These are phyloP conservation scores for Parasteatoda tepidariorum DNA, from an alignment of 1,140 invertebrate species.

Conservation along the genomic window DNA sequence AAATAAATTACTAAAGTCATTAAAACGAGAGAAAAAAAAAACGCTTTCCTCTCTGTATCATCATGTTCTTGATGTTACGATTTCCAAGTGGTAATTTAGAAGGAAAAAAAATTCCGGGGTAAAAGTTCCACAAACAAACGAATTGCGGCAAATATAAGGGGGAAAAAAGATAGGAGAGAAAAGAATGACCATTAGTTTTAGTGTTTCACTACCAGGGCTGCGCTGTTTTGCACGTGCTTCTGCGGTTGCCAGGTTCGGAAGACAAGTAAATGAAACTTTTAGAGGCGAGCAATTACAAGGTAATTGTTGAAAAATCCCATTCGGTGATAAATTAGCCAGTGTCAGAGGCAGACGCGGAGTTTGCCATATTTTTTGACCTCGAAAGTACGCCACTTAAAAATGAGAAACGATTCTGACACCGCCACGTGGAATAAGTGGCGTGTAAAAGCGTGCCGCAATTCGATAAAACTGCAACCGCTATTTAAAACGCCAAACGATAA, in stretches of 20 bases:
- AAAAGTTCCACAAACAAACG: neutral
- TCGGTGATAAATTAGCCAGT: constrained; percentile 52
- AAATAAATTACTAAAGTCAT: neutral
- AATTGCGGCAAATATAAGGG: neutral
- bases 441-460: constrained; percentile 44
- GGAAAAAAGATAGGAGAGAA: constrained; percentile 1
- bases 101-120: neutral
- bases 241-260: constrained; percentile 50
- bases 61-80: neutral
- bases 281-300: constrained; percentile 52
- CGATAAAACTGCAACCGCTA: constrained; percentile 55
- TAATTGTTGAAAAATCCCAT: constrained; percentile 59
- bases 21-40: neutral
- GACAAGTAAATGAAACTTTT: constrained; percentile 59
- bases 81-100: constrained; percentile 5
- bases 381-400: constrained; percentile 57
- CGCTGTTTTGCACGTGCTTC: constrained; percentile 55
- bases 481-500: constrained; percentile 59
- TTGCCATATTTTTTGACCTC: constrained; percentile 60
- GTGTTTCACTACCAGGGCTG: constrained; percentile 42
- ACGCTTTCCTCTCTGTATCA: neutral
- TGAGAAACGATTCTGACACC: constrained; percentile 57
- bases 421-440: constrained; percentile 53
- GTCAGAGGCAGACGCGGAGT: constrained; percentile 49
- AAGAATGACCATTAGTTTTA: constrained; percentile 59